Evolutionary conservation across 2,888 invertebrate genomes (phyloP).

Genomic region (Choreutis nemorana): DNA sequence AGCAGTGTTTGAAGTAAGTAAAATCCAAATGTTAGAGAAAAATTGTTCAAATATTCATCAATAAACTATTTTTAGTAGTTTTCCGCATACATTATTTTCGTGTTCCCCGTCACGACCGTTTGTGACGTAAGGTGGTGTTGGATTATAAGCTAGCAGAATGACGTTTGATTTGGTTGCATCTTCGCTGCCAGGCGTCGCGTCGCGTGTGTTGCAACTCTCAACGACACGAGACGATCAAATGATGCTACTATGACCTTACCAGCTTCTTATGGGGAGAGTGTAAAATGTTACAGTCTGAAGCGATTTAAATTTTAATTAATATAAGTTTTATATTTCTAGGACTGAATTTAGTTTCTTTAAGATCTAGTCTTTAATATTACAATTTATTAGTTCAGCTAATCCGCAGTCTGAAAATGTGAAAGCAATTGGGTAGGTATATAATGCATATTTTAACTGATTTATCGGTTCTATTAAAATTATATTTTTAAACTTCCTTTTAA

Average conservation of each 20-base stretch:
- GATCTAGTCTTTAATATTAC: no score
- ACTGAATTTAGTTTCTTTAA: background rate
- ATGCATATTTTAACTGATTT: no score
- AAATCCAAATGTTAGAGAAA: constrained; percentile 17
- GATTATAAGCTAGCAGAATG: no score
- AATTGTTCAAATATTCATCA: background rate
- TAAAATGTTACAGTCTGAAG: background rate
- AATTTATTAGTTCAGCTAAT: no score
- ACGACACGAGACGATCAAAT: constrained; percentile 33
- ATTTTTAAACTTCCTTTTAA: no score
- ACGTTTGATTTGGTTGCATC: constrained; percentile 7
- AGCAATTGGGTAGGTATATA: no score
- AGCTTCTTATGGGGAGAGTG: no score
- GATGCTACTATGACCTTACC: constrained; percentile 46
- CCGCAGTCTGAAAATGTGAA: no score
- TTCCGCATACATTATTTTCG: background rate
- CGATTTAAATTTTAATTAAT: no score
- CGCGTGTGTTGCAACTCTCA: constrained; percentile 27
- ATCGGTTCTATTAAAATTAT: no score
- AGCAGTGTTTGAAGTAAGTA: constrained; percentile 28
- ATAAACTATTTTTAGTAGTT: background rate
- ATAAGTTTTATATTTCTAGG: background rate
- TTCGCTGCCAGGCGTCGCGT: constrained; percentile 18
- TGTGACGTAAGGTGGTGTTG: no score
- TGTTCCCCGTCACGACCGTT: background rate